Evolutionary conservation across 1,140 invertebrate genomes (phyloP), one percentile per base, ranked within the genome.

Genomic region (Rhynchophorus ferrugineus): DNA sequence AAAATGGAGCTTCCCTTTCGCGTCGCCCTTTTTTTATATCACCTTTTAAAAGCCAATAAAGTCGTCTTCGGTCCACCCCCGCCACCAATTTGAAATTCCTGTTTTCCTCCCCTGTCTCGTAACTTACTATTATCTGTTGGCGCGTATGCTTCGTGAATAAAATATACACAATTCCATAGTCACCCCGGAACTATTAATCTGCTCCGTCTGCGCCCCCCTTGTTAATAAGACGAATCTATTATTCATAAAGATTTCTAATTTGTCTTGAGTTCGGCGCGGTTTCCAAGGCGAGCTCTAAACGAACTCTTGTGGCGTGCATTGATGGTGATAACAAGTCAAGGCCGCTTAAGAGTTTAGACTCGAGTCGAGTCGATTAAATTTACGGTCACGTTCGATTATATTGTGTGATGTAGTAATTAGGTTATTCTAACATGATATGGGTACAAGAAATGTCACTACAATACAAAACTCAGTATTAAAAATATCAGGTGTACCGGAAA

Each of bases 211-310:
- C 45, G 18, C 37, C 44, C n/a, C 17, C 44, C 51, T 44, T 43
- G 51, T 54, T 54, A 54, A 54, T 54, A 54, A 54, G 51, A 54
- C 51, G 41, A 54, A 54, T 54, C 51, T 54, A 54, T 54, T 54
- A 54, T 54, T 54, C 51, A 54, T 54, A 54, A 54, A 54, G 44
- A 47, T 54, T 54, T 54, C 51, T 54, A 54, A 54, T 54, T 54
- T 54, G 44, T 54, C 44, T 46, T 41, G 36, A 20, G 21, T 36
- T 8, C 3, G 20, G 38, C 22, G 37, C 13, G 21, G n/a, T 14
- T 54, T 47, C 36, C 24, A 8, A 20, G 37, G 22, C 36, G 22
- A 54, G 14, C 29, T 43, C 19, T 22, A 19, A 47, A 20, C 36
- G 44, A 47, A 24, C 36, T 42, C 34, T 54, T 54, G 44, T 34